These are phyloP conservation scores for Pituophis catenifer DNA, from an alignment of 2,113 vertebrate species.

Conservation along the genomic window DNA sequence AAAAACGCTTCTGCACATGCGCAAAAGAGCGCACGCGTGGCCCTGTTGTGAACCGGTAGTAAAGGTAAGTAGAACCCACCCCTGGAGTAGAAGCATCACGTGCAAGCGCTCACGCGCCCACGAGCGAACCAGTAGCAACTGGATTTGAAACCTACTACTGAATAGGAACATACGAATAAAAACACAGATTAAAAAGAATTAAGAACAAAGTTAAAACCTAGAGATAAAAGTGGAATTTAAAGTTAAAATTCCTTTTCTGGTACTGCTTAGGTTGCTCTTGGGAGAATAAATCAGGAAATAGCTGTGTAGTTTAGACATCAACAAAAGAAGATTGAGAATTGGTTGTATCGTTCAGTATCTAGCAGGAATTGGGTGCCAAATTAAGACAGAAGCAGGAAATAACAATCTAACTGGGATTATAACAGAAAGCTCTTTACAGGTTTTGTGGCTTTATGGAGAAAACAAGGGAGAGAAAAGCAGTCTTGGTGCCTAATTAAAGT, in stretches of 20 bases:
- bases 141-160: no score
- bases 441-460: neutral
- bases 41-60: no score
- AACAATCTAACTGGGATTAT: neutral
- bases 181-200: neutral
- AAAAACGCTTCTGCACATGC: no score
- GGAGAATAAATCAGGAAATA: neutral
- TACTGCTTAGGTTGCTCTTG: neutral
- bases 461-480: neutral
- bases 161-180: neutral
- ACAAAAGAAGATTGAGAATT: neutral
- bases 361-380: neutral
- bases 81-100: no score
- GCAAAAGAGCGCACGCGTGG: no score
- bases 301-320: neutral
- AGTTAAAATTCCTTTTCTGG: neutral
- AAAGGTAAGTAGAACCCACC: no score
- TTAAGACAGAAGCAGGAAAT: neutral
- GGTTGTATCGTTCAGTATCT: neutral
- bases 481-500: neutral
- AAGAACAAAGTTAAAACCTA: neutral
- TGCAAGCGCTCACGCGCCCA: no score
- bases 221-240: neutral
- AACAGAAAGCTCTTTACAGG: neutral
- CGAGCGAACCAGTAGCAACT: no score